Evolutionary conservation across 2,113 vertebrate species (phyloP).

Genomic region (Holacanthus passer): DNA sequence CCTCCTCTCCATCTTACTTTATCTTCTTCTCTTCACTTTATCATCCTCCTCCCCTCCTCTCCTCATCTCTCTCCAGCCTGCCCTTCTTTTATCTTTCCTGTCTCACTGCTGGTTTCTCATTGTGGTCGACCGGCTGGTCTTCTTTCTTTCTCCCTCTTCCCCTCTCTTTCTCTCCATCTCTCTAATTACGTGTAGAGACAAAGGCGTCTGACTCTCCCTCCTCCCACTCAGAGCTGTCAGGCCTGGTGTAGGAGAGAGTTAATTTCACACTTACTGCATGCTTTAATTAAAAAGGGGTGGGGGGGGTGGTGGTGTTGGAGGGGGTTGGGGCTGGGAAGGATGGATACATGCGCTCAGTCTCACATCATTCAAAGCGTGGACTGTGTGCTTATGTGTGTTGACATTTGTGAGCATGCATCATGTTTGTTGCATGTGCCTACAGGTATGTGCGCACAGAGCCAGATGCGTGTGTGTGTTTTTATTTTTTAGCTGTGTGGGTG

Average conservation of each 20-base stretch:
- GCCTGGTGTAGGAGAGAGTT: conserved; percentile 86
- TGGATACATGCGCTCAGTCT: conserved; percentile 63
- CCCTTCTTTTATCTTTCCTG: conserved; percentile 61
- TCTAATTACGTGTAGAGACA: conserved; percentile 86
- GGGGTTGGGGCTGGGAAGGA: conserved; percentile 58
- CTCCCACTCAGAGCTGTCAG: conserved; percentile 86
- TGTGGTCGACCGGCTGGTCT: conserved; percentile 54
- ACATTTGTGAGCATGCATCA: conserved; percentile 19
- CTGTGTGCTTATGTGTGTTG: conserved; percentile 12
- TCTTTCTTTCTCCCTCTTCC: conserved; percentile 47
- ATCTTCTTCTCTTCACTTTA: conserved; percentile 47
- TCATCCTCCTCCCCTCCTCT: conserved; percentile 35
- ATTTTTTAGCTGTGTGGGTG: conserved; percentile 54
- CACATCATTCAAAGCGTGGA: conserved; percentile 67
- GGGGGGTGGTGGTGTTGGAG: conserved; percentile 33
- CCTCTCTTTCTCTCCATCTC: conserved; percentile 73
- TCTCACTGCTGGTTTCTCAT: conserved; percentile 60
- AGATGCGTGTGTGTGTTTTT: conserved; percentile 48
- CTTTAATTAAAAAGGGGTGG: conserved; percentile 86
- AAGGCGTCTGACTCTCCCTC: conserved; percentile 84
- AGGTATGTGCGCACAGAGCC: conserved; percentile 38
- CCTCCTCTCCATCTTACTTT: conserved; percentile 53
- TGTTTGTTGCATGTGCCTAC: conserved; percentile 42
- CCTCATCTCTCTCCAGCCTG: conserved; percentile 28
- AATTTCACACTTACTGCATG: conserved; percentile 89